Evolutionary conservation across 1,140 invertebrate genomes (phyloP), one percentile per base, ranked within the genome.

Genomic region (Doryteuthis pealeii): DNA sequence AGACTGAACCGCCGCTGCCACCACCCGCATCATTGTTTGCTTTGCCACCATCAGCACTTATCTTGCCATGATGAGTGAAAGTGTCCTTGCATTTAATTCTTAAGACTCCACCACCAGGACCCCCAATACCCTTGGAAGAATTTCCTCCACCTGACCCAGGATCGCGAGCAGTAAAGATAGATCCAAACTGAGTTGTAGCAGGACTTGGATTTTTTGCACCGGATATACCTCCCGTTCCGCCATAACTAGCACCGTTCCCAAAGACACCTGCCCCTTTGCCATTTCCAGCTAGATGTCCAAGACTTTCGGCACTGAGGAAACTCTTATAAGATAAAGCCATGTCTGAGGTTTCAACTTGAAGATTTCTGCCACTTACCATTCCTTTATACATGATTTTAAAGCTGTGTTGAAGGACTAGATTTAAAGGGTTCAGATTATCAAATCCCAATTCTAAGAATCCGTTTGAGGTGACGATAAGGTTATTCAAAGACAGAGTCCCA

Each of bases 131-230:
- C 28, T 73, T 77, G 35, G 31, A 45, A 30, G 35, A 71, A 72
- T 78, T 79, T n/a, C 80, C 79, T 73, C 82, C 83, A 35, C 76
- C 78, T 35, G 80, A 80, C n/a, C 83, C 83, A 77, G 77, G 77
- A 4, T 74, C 54, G 6, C 71, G 78, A 26, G 79, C 81, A 22
- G 71, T 70, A 35, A 70, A 76, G 15, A 83, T 49, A 28, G 65
- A 14, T 5, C 82, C 83, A 49, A 73, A 74, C 45, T 73, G 77
- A 12, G 71, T 69, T 5, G 35, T 5, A 6, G 65, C 33, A 18
- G 68, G 18, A 26, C 80, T 75, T 62, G 65, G 14, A 12, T 67
- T 40, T 18, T 71, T 72, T 62, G 72, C 65, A 31, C 26, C 32
- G 5, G 80, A 76, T 1, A 15, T 66, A 15, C 83, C 83, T 40